Percentiles rank a stretch among this genome's conserved stretches.
These are phyloP conservation scores for Cyprinodon diabolis DNA, from an alignment of 2,797 vertebrate genomes.

Conservation along the genomic window DNA sequence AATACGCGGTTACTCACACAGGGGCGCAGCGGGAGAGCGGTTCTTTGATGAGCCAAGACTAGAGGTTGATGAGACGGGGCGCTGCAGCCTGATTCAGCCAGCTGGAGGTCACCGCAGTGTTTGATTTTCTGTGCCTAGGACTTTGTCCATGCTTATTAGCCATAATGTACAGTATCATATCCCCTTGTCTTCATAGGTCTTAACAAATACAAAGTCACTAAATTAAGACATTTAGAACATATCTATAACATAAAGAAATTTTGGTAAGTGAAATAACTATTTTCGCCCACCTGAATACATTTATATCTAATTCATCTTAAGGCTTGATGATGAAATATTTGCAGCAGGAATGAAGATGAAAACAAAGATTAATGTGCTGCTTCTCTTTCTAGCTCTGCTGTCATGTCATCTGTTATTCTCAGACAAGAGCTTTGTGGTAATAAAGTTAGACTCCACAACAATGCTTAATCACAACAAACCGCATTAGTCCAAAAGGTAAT, in stretches of 20 bases:
- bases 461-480: conserved; percentile 81
- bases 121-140: conserved; percentile 10
- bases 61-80: conserved; percentile 76
- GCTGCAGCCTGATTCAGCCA: conserved; percentile 71
- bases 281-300: conserved; percentile 46
- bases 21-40: conserved; percentile 57
- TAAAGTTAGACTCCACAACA: conserved; percentile 77
- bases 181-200: conserved; percentile 48
- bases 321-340: conserved; percentile 71
- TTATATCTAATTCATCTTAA: conserved; percentile 59
- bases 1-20: conserved; percentile 46
- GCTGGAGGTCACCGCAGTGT: conserved; percentile 57
- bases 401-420: conserved; percentile 79
- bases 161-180: conserved; percentile 59
- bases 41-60: conserved; percentile 77
- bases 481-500: conserved; percentile 80
- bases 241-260: conserved; percentile 26
- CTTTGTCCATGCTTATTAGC: conserved; percentile 44
- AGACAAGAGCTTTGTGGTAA: conserved; percentile 74
- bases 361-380: conserved; percentile 73
- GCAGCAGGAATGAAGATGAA: conserved; percentile 61
- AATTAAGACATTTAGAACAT: conserved; percentile 25
- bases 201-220: conserved; percentile 31
- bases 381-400: conserved; percentile 67
- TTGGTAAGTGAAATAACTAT: conserved; percentile 19